These are phyloP conservation scores for Megalonaias nervosa DNA, from an alignment of 1,140 invertebrate genomes.

Conservation along the genomic window DNA sequence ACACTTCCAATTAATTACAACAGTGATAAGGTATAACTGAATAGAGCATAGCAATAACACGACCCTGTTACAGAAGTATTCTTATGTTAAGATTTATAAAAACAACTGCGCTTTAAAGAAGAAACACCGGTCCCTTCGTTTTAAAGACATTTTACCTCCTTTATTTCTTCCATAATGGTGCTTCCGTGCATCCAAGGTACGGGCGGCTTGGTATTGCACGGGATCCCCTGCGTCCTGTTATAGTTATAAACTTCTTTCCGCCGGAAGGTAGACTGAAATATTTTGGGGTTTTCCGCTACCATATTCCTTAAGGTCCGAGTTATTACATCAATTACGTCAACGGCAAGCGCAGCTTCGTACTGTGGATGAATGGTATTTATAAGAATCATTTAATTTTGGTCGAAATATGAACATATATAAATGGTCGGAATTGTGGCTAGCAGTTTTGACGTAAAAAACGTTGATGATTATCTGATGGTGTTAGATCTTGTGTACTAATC, in stretches of 20 bases:
- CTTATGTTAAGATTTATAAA: slow-evolving; percentile 1
- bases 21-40: neutral
- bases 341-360: slow-evolving; percentile 58
- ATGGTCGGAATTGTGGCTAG: too few relatives aligned
- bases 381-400: too few relatives aligned
- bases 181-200: slow-evolving; percentile 61
- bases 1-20: neutral
- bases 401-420: too few relatives aligned
- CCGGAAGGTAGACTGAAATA: slow-evolving; percentile 60
- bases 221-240: slow-evolving; percentile 56
- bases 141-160: slow-evolving; percentile 38
- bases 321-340: slow-evolving; percentile 56
- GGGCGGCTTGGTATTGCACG: slow-evolving; percentile 49
- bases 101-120: neutral
- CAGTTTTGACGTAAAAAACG: too few relatives aligned
- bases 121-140: neutral
- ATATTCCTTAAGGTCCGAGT: slow-evolving; percentile 51
- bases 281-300: slow-evolving; percentile 50
- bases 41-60: slow-evolving; percentile 5
- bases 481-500: too few relatives aligned
- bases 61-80: neutral
- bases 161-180: slow-evolving; percentile 48
- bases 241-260: slow-evolving; percentile 58
- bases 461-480: too few relatives aligned
- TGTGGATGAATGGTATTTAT: slow-evolving; percentile 14